Evolutionary conservation across 2,888 invertebrate species (phyloP), one percentile per base, ranked within the genome.

Genomic region (Amphipoea oculea): DNA sequence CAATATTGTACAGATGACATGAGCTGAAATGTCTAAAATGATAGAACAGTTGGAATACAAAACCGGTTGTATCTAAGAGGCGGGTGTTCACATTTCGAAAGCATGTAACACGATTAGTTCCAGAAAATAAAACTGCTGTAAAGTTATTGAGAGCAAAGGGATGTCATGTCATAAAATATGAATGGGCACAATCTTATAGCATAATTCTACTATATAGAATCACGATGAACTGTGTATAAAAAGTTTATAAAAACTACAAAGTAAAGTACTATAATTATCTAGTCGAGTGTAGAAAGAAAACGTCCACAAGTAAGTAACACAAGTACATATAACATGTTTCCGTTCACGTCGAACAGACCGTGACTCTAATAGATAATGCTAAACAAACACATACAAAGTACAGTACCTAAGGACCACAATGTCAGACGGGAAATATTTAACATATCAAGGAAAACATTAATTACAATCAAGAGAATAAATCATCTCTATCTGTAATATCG

Each of bases 401-500:
- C 48, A 73, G 65, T 63, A 73, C 66, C 36, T 45, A 17, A 76
- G 65, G 65, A 77, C 71, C 77, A 86, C 88, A 89, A 88, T 89
- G 89, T 88, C 89, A 88, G 70, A 84, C 76, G 74, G 68, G 72
- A 86, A 76, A 82, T 89, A 86, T 84, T 81, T 81, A 78, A 87
- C 76, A 76, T 86, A 83, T 76, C 74, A 79, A 87, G 88, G 88
- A 87, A 88, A 89, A 80, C 88, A 88, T 88, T 89, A 84, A 87
- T 88, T 86, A 84, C 65, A 63, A 84, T 81, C 71, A 68, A 40
- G 68, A 73, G 65, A 60, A 76, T 89, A 86, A 87, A 87, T 88
- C 73, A 86, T 73, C 36, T 57, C 42, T 86, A 85, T 76, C 83
- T 67, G 29, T 75, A 63, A 20, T 78, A 76, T 85, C 76, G 29